phyloP scores from a whole-genome alignment of 2,888 invertebrate species.

The Omphaloscelis lunosa region DNA sequence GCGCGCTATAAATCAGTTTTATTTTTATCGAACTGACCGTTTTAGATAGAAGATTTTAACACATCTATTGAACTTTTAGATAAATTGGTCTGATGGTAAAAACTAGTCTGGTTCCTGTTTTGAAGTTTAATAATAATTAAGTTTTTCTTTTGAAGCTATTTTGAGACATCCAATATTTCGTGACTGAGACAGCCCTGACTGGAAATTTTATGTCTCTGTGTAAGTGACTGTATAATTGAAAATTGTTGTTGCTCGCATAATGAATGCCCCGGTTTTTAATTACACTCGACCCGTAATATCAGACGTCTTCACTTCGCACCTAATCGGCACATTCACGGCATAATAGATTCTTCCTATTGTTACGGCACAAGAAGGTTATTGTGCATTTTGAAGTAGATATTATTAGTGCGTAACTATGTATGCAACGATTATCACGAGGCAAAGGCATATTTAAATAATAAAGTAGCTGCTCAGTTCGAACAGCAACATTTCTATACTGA shows the following conservation, averaged over 20 bases:
- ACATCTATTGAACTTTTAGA: slow-evolving; percentile 44
- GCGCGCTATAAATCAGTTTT: slow-evolving; percentile 73
- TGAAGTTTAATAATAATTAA: background rate
- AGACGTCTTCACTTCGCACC: slow-evolving; percentile 32
- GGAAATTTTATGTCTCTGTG: background rate
- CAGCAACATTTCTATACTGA: background rate
- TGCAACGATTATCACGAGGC: background rate
- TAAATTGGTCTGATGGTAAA: slow-evolving; percentile 41
- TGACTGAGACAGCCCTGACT: background rate
- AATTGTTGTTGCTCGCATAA: slow-evolving; percentile 21
- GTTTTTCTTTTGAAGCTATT: background rate
- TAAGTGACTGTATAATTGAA: slow-evolving; percentile 34
- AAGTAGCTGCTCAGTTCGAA: background rate
- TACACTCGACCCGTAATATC: slow-evolving; percentile 22
- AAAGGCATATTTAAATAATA: background rate
- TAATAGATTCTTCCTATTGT: slow-evolving; percentile 6
- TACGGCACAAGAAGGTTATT: slow-evolving; percentile 24
- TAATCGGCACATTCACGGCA: slow-evolving; percentile 26
- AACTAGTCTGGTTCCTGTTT: slow-evolving; percentile 12
- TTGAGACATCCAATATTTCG: background rate
- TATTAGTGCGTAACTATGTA: slow-evolving; percentile 20
- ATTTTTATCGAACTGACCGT: slow-evolving; percentile 72
- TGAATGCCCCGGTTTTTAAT: slow-evolving; percentile 42
- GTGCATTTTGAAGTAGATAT: slow-evolving; percentile 4
- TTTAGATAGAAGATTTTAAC: slow-evolving; percentile 59